phyloP scores from a whole-genome alignment of 2,797 vertebrate species.

The Ambastaia sidthimunki region DNA sequence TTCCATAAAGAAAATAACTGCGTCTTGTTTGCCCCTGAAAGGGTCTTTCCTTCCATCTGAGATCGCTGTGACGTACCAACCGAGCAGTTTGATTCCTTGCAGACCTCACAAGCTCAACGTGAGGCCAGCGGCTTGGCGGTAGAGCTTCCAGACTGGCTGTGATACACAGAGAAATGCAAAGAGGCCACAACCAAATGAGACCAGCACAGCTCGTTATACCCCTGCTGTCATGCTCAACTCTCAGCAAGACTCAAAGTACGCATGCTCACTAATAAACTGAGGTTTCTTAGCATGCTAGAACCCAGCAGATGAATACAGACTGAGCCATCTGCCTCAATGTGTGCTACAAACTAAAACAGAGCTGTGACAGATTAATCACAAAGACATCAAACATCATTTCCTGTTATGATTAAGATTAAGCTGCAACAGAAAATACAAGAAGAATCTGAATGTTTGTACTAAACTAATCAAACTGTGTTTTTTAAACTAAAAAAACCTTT shows the following conservation, averaged over 20 bases:
- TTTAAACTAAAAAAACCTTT: background rate
- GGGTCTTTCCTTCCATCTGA: constrained; percentile 51
- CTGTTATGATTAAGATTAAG: constrained; percentile 32
- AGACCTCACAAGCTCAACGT: constrained; percentile 67
- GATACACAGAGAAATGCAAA: constrained; percentile 66
- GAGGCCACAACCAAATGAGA: constrained; percentile 69
- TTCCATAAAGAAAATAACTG: constrained; percentile 60
- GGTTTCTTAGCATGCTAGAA: background rate
- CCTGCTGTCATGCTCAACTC: constrained; percentile 66
- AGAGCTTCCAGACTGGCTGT: constrained; percentile 52
- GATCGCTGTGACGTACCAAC: constrained; percentile 64
- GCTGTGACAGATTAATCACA: constrained; percentile 10
- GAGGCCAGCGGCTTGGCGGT: constrained; percentile 71
- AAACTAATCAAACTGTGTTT: background rate
- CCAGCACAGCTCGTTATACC: constrained; percentile 71
- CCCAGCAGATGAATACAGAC: background rate
- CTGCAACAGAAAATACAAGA: background rate
- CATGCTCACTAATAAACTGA: background rate
- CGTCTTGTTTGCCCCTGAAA: constrained; percentile 64
- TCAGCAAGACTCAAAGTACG: background rate
- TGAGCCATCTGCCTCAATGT: background rate
- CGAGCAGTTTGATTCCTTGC: constrained; percentile 61
- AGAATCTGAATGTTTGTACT: background rate
- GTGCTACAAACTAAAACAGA: constrained; percentile 10
- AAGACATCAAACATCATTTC: constrained; percentile 7